Percentiles rank a stretch among this genome's conserved stretches.
Evolutionary conservation across 2,888 invertebrate genomes (phyloP).

Genomic region (Tortricodes alternella): DNA sequence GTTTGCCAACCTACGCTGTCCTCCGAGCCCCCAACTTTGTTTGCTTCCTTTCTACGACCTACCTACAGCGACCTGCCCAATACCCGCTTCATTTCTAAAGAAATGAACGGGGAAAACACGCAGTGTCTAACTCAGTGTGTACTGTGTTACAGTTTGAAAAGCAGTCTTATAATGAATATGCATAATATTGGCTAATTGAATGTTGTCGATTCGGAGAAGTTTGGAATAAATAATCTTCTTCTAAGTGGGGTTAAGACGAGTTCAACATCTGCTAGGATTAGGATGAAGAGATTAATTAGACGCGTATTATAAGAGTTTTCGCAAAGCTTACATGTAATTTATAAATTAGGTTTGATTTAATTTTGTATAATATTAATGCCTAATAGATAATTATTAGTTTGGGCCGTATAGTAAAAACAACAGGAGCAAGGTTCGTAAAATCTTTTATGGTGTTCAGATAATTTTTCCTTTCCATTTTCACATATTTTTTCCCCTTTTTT

Average conservation of each 20-base stretch:
- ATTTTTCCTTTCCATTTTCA: no score
- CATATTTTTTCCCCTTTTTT: no score
- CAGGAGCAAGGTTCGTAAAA: no score
- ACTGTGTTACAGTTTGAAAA: constrained; percentile 3
- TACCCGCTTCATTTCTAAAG: not conserved
- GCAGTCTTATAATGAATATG: constrained; percentile 36
- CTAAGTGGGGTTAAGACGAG: constrained; percentile 21
- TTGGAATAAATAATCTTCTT: constrained; percentile 31
- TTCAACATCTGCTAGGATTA: constrained; percentile 11
- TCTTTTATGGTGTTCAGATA: no score
- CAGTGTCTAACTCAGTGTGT: not conserved
- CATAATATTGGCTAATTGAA: constrained; percentile 38
- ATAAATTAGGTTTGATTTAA: no score
- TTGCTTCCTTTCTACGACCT: constrained; percentile 35
- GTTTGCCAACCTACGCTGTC: constrained; percentile 34
- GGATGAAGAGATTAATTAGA: constrained; percentile 11
- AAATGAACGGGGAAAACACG: not conserved
- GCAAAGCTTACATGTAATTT: not conserved
- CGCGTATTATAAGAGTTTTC: not conserved
- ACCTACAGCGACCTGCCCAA: constrained; percentile 2
- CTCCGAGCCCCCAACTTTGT: constrained; percentile 33
- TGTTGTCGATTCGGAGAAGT: constrained; percentile 34
- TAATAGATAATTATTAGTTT: no score
- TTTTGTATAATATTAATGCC: no score
- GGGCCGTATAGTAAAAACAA: no score